Evolutionary conservation across 2,888 invertebrate genomes (phyloP), one percentile per base, ranked within the genome.

Genomic region (Nesidiocoris tenuis): DNA sequence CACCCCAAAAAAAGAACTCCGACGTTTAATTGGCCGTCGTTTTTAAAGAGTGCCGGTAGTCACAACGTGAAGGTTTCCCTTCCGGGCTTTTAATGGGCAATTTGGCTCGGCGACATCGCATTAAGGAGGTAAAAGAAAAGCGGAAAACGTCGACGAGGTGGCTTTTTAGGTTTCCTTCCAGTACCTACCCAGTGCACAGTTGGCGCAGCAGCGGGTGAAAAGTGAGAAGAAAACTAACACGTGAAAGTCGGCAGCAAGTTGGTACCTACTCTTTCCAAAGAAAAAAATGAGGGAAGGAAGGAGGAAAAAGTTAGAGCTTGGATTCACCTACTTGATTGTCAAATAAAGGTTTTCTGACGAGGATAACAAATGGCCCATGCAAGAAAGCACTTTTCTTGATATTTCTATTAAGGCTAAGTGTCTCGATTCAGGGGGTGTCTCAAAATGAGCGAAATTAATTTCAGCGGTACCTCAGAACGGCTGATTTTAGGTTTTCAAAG

Each of bases 71-170:
- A 39, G 39, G 39, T 39, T 39, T 39, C 39, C 39, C 39, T 7
- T 39, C 39, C 24, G 57, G 25, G 19, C 21, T 63, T 70, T 70
- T 70, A 70, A 70, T 70, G 70, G 70, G 70, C 70, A 70, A 70
- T 70, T 70, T 59, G 59, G 70, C 22, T 57, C 17, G 18, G 70
- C 22, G 23, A 59, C 59, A 21, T 59, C 24, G 59, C 70, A 70
- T 70, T 70, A 70, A 55, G 67, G 39, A 39, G 18, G 25, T 39
- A 19, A 39, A 65, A 65, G 25, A 24, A 39, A 39, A 39, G 39
- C 39, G 39, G 39, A 39, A 39, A 39, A 39, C 39, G 39, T 7
- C 39, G 39, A 7, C 39, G 39, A 39, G 39, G 39, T 39, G 12
- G 39, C n/a, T 39, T 39, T 39, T 39, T 3, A 39, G 39, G 5